A percentile compares a stretch with the other conserved stretches of the same genome.
Conservation (phyloP, 1,140 invertebrate genomes). For the Drosophila funebris region DNA sequence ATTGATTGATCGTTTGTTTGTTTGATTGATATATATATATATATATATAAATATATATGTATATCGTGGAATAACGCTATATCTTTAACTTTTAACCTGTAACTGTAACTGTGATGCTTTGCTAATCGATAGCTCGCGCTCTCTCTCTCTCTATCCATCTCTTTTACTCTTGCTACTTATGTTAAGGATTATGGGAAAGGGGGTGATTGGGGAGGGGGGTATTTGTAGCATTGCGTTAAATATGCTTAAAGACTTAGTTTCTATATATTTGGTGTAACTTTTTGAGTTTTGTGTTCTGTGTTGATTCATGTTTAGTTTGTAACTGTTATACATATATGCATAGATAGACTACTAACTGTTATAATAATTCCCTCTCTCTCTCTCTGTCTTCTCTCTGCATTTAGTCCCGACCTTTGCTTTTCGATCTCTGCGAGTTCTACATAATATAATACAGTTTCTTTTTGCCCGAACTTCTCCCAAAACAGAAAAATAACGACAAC, state of each 20-base stretch:
- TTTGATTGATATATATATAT: conserved; percentile 4
- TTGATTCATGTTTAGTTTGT: conserved; percentile 44
- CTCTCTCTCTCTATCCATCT: neutral
- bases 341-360: conserved; percentile 48
- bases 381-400: neutral
- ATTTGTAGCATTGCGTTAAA: conserved; percentile 38
- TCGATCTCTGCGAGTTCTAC: conserved; percentile 27
- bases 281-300: conserved; percentile 70
- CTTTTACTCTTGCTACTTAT: conserved; percentile 43
- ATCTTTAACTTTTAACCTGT: conserved; percentile 29
- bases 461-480: conserved; percentile 27
- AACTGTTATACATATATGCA: conserved; percentile 51
- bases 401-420: neutral
- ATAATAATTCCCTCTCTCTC: conserved; percentile 31
- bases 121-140: conserved; percentile 38
- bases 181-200: conserved; percentile 27
- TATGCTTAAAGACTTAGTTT: conserved; percentile 57
- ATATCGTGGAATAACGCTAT: conserved; percentile 15
- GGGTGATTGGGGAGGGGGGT: conserved; percentile 22
- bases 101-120: conserved; percentile 30
- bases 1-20: neutral
- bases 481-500: neutral
- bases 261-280: conserved; percentile 75
- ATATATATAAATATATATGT: too few species aligned
- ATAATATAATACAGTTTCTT: conserved; percentile 77